Conservation (phyloP, 2,797 vertebrate genomes). For the Salarias fasciatus region DNA sequence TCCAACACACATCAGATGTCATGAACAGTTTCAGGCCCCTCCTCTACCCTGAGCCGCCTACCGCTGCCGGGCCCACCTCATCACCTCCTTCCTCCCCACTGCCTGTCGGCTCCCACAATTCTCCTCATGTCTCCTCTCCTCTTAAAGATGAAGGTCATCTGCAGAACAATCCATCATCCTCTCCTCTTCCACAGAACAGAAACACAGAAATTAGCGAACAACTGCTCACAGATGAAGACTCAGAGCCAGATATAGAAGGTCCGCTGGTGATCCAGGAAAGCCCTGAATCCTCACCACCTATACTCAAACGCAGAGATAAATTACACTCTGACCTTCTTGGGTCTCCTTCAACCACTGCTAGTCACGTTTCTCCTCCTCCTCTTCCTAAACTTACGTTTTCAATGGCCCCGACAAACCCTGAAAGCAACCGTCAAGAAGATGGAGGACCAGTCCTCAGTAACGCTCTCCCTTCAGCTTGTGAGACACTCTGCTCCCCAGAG, state of each 20-base stretch:
- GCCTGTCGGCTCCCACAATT: slow-evolving; percentile 35
- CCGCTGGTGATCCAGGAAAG: slow-evolving; percentile 82
- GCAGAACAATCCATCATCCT: slow-evolving; percentile 19
- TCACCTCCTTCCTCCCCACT: slow-evolving; percentile 33
- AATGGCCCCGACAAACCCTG: slow-evolving; percentile 39
- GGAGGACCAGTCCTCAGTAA: neutral
- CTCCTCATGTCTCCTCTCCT: slow-evolving; percentile 39
- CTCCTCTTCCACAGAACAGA: slow-evolving; percentile 59
- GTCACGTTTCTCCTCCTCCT: slow-evolving; percentile 37
- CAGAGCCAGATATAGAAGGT: slow-evolving; percentile 76
- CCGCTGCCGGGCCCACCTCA: slow-evolving; percentile 3
- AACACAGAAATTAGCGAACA: slow-evolving; percentile 31
- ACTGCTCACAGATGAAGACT: slow-evolving; percentile 73
- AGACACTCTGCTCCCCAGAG: slow-evolving; percentile 26
- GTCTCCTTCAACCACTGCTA: slow-evolving; percentile 54
- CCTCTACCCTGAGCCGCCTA: slow-evolving; percentile 43
- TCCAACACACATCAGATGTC: slow-evolving; percentile 42
- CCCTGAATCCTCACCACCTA: slow-evolving; percentile 75
- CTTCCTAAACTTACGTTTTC: slow-evolving; percentile 18
- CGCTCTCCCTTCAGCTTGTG: slow-evolving; percentile 29
- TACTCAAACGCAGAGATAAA: slow-evolving; percentile 67
- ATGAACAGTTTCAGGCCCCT: slow-evolving; percentile 67
- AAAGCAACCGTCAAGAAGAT: slow-evolving; percentile 37
- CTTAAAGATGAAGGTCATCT: slow-evolving; percentile 44
- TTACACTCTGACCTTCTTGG: slow-evolving; percentile 30